Evolutionary conservation across 2,113 vertebrate species (phyloP).

Genomic region (Pygoscelis antarcticus): DNA sequence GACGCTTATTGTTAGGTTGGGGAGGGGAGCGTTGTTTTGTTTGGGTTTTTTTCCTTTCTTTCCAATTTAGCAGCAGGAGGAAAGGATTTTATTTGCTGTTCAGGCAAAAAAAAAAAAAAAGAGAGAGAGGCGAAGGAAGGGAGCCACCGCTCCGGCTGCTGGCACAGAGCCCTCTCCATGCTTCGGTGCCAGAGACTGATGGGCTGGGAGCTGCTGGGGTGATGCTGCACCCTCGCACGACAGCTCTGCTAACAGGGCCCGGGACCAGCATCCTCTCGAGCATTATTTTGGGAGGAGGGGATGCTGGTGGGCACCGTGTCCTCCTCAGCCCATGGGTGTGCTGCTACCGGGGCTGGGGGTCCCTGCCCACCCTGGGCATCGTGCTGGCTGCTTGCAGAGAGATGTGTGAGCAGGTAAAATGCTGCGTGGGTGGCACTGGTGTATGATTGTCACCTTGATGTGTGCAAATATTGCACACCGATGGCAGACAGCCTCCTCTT

Average conservation of each 20-base stretch:
- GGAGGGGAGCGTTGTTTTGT: background rate
- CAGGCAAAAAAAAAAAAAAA: background rate
- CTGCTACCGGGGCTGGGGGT: background rate
- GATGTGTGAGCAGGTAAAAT: accelerated
- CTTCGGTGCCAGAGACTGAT: background rate
- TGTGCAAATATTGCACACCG: background rate
- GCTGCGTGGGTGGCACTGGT: background rate
- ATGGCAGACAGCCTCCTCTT: background rate
- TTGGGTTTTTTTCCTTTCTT: background rate
- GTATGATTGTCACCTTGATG: background rate
- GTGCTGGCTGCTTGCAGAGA: background rate
- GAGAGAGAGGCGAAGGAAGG: background rate
- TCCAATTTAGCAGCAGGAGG: constrained; percentile 21
- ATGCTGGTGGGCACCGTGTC: background rate
- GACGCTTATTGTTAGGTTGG: constrained; percentile 22
- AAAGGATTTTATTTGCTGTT: constrained; percentile 5
- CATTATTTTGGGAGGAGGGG: background rate
- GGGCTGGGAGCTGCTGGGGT: background rate
- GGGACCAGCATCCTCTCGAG: background rate
- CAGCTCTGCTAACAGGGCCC: background rate
- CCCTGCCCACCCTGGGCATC: background rate
- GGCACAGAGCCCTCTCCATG: background rate
- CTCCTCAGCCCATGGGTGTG: background rate
- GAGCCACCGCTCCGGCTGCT: background rate
- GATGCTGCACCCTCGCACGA: background rate